phyloP scores from a whole-genome alignment of 2,797 vertebrate species.

The Acanthurus leucopareius region DNA sequence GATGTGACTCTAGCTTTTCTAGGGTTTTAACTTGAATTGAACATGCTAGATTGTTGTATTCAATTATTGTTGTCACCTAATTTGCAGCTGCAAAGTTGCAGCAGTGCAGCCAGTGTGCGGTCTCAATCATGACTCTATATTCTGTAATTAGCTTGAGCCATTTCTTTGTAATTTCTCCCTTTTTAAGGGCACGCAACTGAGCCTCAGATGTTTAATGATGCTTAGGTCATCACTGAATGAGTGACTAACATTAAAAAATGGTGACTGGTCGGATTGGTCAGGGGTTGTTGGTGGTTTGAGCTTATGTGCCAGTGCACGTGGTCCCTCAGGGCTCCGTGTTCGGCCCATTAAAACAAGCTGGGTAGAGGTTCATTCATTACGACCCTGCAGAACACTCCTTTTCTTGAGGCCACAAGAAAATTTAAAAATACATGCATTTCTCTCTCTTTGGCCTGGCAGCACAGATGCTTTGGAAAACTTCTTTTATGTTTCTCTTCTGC shows the following conservation, averaged over 20 bases:
- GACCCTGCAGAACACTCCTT: slow-evolving; percentile 52
- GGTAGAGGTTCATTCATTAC: slow-evolving; percentile 61
- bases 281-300: slow-evolving; percentile 49
- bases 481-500: slow-evolving; percentile 45
- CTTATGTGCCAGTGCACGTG: slow-evolving; percentile 49
- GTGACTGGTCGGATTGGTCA: slow-evolving; percentile 30
- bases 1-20: neutral
- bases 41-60: slow-evolving; percentile 1
- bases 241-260: slow-evolving; percentile 48
- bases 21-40: neutral
- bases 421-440: slow-evolving; percentile 41
- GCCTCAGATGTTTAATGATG: slow-evolving; percentile 54
- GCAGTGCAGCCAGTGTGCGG: slow-evolving; percentile 15
- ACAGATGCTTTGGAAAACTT: slow-evolving; percentile 72
- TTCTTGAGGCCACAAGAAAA: slow-evolving; percentile 66
- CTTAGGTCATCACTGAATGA: slow-evolving; percentile 49
- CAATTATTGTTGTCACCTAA: slow-evolving; percentile 30
- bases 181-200: slow-evolving; percentile 30
- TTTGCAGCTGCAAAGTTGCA: slow-evolving; percentile 23
- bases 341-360: slow-evolving; percentile 60
- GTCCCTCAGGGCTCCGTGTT: slow-evolving; percentile 68
- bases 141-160: slow-evolving; percentile 58
- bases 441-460: slow-evolving; percentile 48
- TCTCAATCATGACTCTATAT: slow-evolving; percentile 14
- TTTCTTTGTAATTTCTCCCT: slow-evolving; percentile 43